A percentile compares a stretch with the other conserved stretches of the same genome.
phyloP scores from a whole-genome alignment of 2,888 invertebrate species.

The Entomobrya multifasciata region DNA sequence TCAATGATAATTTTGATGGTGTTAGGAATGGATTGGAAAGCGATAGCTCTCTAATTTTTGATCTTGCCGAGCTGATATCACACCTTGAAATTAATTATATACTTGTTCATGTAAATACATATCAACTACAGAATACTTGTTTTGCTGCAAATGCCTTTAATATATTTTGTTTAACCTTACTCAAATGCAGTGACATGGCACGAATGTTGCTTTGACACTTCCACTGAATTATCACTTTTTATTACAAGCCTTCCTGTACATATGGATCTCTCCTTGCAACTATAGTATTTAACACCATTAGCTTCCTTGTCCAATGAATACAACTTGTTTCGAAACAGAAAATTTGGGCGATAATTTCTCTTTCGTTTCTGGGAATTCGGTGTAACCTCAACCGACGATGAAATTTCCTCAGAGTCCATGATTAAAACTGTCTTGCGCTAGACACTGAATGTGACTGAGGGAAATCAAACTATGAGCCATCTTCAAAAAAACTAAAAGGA shows the following conservation, averaged over 20 bases:
- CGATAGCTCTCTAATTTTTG: neutral
- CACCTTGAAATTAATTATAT: neutral
- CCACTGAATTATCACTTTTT: neutral
- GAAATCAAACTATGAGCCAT: too few relatives aligned
- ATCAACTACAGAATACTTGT: too few relatives aligned
- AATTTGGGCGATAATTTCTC: neutral
- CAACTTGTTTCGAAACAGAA: neutral
- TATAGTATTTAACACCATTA: neutral
- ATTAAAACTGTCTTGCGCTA: too few relatives aligned
- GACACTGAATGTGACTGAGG: too few relatives aligned
- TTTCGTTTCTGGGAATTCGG: neutral
- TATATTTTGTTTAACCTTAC: neutral
- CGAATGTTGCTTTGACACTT: neutral
- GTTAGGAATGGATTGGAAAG: neutral
- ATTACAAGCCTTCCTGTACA: neutral
- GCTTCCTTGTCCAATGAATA: neutral
- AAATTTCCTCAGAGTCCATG: too few relatives aligned
- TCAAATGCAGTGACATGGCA: neutral
- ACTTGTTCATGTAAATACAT: neutral
- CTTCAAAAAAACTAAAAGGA: too few relatives aligned
- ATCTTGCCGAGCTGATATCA: neutral
- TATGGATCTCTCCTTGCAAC: neutral
- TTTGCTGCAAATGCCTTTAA: too few relatives aligned
- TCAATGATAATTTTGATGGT: neutral
- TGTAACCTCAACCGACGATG: too few relatives aligned